Conservation (phyloP, 2,888 invertebrate species). For the Crematogaster levior region DNA sequence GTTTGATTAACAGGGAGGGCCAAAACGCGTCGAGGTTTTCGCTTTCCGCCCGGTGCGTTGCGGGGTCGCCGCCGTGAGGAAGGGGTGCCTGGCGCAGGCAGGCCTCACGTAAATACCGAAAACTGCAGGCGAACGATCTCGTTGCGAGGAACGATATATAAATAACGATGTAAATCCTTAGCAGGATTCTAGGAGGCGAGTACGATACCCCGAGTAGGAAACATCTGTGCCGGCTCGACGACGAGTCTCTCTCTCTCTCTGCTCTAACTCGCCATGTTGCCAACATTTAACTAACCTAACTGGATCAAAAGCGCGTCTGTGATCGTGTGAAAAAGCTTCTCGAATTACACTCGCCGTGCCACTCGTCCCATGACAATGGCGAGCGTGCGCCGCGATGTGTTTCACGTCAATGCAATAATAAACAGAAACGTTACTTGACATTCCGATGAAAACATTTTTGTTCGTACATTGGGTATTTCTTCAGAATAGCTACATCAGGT, state of each 20-base stretch:
- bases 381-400: background rate
- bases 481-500: no score
- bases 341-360: no score
- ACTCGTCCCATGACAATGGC: background rate
- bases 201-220: background rate
- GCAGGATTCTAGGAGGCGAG: background rate
- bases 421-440: background rate
- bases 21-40: background rate
- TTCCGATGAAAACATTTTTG: background rate
- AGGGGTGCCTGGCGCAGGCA: background rate
- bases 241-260: background rate
- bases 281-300: conserved; percentile 8
- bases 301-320: background rate
- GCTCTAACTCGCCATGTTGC: conserved; percentile 7
- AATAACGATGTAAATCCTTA: background rate
- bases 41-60: background rate
- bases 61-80: background rate
- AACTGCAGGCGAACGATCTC: background rate
- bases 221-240: background rate
- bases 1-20: background rate
- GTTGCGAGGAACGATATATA: background rate
- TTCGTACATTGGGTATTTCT: no score
- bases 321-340: no score
- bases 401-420: background rate
- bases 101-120: background rate